Conservation (phyloP, 2,113 vertebrate species). For the Pseudonaja textilis region DNA sequence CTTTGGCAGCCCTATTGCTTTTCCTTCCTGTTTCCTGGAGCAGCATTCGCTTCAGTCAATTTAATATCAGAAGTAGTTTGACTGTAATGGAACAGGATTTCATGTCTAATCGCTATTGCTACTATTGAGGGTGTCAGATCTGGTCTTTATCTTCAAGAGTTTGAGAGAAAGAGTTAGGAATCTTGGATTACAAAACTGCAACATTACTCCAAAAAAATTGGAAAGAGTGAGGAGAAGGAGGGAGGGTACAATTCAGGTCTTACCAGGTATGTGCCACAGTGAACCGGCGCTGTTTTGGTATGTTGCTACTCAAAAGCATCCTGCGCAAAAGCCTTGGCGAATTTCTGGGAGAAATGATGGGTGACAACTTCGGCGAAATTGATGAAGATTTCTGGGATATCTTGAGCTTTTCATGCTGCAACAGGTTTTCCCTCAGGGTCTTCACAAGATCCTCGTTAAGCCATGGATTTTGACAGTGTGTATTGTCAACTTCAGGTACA, state of each 20-base stretch:
- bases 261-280: constrained; percentile 99
- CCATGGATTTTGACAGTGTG: constrained; percentile 79
- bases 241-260: constrained; percentile 53
- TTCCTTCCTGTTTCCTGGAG: constrained; percentile 53
- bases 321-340: constrained; percentile 91
- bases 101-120: constrained; percentile 14
- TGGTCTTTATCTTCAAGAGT: constrained; percentile 5
- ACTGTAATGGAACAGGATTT: constrained; percentile 27
- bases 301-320: constrained; percentile 94
- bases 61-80: constrained; percentile 50
- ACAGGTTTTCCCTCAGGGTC: constrained; percentile 93
- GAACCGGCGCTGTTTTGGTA: constrained; percentile 93
- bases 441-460: constrained; percentile 95
- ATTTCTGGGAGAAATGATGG: constrained; percentile 85
- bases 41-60: constrained; percentile 47
- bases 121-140: background rate
- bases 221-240: background rate
- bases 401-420: constrained; percentile 88
- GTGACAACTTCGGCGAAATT: constrained; percentile 86
- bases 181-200: background rate
- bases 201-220: background rate
- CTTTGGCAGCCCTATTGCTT: constrained; percentile 15
- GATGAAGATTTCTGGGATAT: constrained; percentile 81
- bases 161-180: background rate
- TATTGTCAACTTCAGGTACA: constrained; percentile 85